phyloP scores from a whole-genome alignment of 2,797 vertebrate genomes.

The Trachurus trachurus region DNA sequence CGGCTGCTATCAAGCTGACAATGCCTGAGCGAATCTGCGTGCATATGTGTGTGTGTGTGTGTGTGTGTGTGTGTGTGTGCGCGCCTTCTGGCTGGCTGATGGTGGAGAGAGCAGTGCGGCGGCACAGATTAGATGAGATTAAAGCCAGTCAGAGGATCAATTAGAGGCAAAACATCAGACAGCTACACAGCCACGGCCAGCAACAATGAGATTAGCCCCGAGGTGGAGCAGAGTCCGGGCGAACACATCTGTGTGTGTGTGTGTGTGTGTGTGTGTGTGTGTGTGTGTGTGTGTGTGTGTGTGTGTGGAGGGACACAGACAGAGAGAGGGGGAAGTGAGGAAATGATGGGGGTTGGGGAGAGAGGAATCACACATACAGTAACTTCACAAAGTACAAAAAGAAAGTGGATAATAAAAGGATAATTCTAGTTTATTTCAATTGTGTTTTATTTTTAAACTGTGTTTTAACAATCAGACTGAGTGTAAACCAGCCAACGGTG shows the following conservation, averaged over 20 bases:
- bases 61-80: constrained; percentile 31
- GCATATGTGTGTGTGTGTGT: constrained; percentile 19
- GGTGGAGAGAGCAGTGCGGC: constrained; percentile 77
- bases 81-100: constrained; percentile 72
- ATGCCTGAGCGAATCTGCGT: background rate
- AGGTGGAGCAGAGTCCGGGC: constrained; percentile 72
- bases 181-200: constrained; percentile 78
- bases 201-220: constrained; percentile 85
- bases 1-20: constrained; percentile 3
- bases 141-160: constrained; percentile 88
- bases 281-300: constrained; percentile 37
- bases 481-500: background rate
- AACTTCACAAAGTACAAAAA: constrained; percentile 16
- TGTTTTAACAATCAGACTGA: background rate
- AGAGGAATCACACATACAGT: constrained; percentile 23
- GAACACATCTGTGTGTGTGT: constrained; percentile 52
- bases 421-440: constrained; percentile 2
- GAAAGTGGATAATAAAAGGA: constrained; percentile 4
- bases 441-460: background rate
- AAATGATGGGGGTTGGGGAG: constrained; percentile 29
- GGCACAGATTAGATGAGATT: constrained; percentile 89
- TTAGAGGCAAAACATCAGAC: constrained; percentile 88
- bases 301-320: background rate
- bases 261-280: constrained; percentile 24
- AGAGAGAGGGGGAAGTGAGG: constrained; percentile 17